Base-by-base conservation (phyloP, 2,797 vertebrate species). In the Thalassophryne amazonica region DNA sequence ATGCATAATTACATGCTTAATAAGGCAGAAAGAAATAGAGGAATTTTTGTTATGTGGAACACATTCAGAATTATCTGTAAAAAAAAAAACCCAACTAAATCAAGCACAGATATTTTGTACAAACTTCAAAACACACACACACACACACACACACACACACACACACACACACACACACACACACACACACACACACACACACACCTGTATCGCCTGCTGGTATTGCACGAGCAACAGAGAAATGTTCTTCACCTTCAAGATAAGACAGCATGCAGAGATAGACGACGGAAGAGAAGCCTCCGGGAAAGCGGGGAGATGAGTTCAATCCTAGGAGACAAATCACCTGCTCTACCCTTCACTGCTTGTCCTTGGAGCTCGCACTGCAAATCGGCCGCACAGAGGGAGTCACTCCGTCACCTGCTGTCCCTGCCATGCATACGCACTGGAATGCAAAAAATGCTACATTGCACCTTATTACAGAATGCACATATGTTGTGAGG, bases 311-410 rank as follows among this genome's bases (percentile, higher is more conserved):
- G 35, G 49, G 32, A 69, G 75, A 66, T 71, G 67, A 78, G 71
- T 69, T 84, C 69, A 75, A 80, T 69, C 81, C 73, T 81, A 43
- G 65, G 72, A 85, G 81, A 89, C 82, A 83, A 82, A 87, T 87
- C 76, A 86, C 81, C 77, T 57, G 52, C 61, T 80, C 68, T 57
- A 80, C 78, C 78, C 80, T 82, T 68, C 67, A 62, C 73, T 70
- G 84, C 73, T 55, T 74, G 85, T 81, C 88, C 87, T 87, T 88
- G 88, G 80, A 73, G 70, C 56, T 69, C 51, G 37, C 46, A 11
- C 66, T 18, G 47, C 62, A 71, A n/a, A 64, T 65, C 27, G 46
- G 60, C 54, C 63, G 55, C 71, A 66, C 56, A 57, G 56, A 30
- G 48, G 23, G 46, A 78, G 36, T 2, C 41, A 69, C 64, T 69